Evolutionary conservation across 2,797 vertebrate genomes (phyloP), one percentile per base, ranked within the genome.

Genomic region (Pelochelys cantorii): DNA sequence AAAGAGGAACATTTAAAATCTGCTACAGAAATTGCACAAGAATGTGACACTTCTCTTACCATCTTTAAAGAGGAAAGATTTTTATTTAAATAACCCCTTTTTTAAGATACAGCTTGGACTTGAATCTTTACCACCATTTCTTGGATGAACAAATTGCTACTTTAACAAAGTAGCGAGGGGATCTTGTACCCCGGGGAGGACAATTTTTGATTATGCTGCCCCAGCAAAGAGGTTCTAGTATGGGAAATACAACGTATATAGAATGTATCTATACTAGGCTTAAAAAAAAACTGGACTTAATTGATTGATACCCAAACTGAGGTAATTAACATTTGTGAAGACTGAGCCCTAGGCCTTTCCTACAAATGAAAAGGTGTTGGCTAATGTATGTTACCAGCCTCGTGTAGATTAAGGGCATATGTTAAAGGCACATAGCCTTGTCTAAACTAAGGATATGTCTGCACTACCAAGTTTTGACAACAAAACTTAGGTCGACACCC

Each of bases 231-330:
- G 13, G 7, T 81, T 93, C 54, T 92, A 37, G 22, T 11, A 59
- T 48, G 25, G 4, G 12, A 90, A 68, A 42, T 82, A 74, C 86
- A 89, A 20, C 14, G 3, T 23, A 34, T 77, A 77, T 14, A 87
- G 34, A 0, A 0, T 86, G 18, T 54, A 29, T 48, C n/a, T 14
- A 62, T 2, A 2, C 12, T 54, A 11, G 17, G 0, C 31, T 54
- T 54, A 54, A 54, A 48, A 48, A 48, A 48, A 48, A 8, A 59
- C 62, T 85, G 34, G 18, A 9, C 87, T 90, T 90, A 86, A 53
- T 52, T 77, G 48, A 85, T 29, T 11, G 79, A 20, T 77, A 23
- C 13, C 94, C 81, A 55, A 10, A 42, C 37, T 87, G 59, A 62
- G 80, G n/a, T 83, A 29, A 68, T 81, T 86, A 78, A 27, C 23